phyloP scores from a whole-genome alignment of 2,888 invertebrate species.

The Amphipyra tragopoginis region DNA sequence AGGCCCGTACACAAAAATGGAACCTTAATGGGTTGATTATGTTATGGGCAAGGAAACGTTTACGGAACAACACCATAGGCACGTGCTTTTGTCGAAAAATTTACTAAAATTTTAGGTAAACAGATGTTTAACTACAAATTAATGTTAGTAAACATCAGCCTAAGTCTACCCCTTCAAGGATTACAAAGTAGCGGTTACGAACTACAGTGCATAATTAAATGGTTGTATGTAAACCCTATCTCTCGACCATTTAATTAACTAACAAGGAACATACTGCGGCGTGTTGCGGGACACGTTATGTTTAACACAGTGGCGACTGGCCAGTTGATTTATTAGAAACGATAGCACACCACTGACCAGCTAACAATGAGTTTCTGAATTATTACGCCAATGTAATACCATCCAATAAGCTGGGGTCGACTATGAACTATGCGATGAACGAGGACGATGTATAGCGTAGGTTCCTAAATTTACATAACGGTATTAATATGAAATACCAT shows the following conservation, averaged over 20 bases:
- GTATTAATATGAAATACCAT: no score
- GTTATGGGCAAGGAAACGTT: no score
- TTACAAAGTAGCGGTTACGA: not conserved
- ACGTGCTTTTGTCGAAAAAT: no score
- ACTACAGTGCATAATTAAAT: constrained; percentile 32
- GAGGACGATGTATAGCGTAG: not conserved
- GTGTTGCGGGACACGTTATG: not conserved
- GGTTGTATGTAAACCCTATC: constrained; percentile 3
- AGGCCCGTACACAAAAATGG: no score
- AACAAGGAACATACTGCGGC: constrained; percentile 16
- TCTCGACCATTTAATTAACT: constrained; percentile 35
- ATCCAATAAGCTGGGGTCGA: constrained; percentile 26
- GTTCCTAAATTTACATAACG: not conserved
- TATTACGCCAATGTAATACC: constrained; percentile 30
- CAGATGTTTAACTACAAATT: no score
- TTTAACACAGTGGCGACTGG: constrained; percentile 24
- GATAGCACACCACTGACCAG: constrained; percentile 13
- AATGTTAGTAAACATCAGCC: no score
- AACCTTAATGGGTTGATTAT: no score
- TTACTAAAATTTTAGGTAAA: no score
- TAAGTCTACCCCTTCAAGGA: no score
- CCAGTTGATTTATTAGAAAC: constrained; percentile 45
- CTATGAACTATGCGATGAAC: constrained; percentile 8
- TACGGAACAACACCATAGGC: no score
- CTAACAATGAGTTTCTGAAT: constrained; percentile 40